Evolutionary conservation across 2,888 invertebrate genomes (phyloP).

Genomic region (Creontiades dilutus): DNA sequence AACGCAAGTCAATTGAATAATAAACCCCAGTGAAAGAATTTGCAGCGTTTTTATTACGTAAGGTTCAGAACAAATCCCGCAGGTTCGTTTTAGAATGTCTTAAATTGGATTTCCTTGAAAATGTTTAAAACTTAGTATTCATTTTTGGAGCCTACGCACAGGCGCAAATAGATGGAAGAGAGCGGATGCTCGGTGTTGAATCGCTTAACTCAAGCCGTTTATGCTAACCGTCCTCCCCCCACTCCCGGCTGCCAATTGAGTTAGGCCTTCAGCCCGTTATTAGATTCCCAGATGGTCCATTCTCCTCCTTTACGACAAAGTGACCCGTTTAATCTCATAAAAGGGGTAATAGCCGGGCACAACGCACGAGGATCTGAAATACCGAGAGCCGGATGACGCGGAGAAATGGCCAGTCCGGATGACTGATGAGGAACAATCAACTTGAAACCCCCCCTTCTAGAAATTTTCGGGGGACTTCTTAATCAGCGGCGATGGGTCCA

Average conservation of each 20-base stretch:
- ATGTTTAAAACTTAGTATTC: too few species aligned
- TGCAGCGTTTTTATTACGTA: too few species aligned
- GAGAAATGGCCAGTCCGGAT: background rate
- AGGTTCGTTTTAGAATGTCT: too few species aligned
- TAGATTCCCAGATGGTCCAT: slow-evolving; percentile 13
- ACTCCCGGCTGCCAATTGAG: background rate
- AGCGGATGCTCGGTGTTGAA: slow-evolving; percentile 25
- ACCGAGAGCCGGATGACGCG: background rate
- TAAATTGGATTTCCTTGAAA: too few species aligned
- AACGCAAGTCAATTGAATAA: too few species aligned
- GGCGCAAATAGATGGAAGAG: background rate
- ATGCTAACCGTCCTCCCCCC: slow-evolving; percentile 16
- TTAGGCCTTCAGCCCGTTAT: slow-evolving; percentile 12
- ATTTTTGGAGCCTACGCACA: background rate
- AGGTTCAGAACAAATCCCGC: too few species aligned
- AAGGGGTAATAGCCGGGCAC: slow-evolving; percentile 10
- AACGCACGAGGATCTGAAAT: slow-evolving; percentile 1
- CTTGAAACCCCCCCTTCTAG: background rate
- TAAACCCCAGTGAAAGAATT: too few species aligned
- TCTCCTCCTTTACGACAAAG: slow-evolving; percentile 30
- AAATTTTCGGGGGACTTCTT: background rate
- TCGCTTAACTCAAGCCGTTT: slow-evolving; percentile 25
- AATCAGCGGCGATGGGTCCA: background rate
- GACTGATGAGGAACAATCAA: slow-evolving; percentile 28
- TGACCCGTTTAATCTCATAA: slow-evolving; percentile 40